Conservation (phyloP, 2,797 vertebrate genomes). For the Acanthornis magna region DNA sequence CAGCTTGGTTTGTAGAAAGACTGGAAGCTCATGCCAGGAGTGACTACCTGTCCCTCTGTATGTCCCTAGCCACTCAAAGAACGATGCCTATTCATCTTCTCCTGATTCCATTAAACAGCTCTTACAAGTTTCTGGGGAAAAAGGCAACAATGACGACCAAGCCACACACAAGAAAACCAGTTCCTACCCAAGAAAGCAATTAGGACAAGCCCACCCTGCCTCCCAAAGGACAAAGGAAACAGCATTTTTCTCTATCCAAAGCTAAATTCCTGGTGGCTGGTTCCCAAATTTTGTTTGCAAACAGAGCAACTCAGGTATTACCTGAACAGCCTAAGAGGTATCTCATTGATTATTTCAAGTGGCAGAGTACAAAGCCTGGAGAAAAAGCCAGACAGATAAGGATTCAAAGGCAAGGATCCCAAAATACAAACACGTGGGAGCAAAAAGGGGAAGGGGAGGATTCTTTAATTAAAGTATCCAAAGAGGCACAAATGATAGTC, state of each 20-base stretch:
- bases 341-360: background rate
- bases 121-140: background rate
- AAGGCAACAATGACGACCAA: background rate
- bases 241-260: background rate
- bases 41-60: background rate
- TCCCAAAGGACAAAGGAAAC: background rate
- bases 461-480: background rate
- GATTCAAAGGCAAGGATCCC: background rate
- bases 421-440: background rate
- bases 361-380: background rate
- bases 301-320: background rate
- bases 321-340: background rate
- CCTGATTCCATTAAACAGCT: background rate
- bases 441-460: background rate
- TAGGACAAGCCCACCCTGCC: no score
- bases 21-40: background rate
- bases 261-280: background rate
- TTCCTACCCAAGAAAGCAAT: fast-evolving
- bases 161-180: no score
- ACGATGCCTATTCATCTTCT: background rate
- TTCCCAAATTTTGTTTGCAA: background rate
- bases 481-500: background rate
- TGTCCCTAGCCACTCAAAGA: background rate
- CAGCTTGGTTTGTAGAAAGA: background rate
- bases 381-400: background rate